These are phyloP conservation scores for Drosophila auraria DNA, from an alignment of 1,140 invertebrate genomes.

Conservation along the genomic window DNA sequence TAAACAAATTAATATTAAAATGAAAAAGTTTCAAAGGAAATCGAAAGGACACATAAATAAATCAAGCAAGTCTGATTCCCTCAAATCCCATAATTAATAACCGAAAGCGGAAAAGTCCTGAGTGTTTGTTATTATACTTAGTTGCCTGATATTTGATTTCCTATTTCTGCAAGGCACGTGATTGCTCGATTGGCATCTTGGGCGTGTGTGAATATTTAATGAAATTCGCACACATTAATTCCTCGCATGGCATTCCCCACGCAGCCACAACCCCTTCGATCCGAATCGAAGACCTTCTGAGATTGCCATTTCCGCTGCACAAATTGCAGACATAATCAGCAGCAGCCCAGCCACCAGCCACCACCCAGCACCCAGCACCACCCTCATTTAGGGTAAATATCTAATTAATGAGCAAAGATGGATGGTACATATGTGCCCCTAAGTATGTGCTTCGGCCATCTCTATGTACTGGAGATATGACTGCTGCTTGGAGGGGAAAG, in stretches of 20 bases:
- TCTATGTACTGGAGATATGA: conserved; percentile 6
- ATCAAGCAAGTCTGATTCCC: not conserved
- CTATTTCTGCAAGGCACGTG: conserved; percentile 17
- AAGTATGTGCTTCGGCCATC: conserved; percentile 29
- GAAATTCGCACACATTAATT: conserved; percentile 19
- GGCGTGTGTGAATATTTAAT: conserved; percentile 22
- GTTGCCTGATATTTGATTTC: not conserved
- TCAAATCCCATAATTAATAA: not conserved
- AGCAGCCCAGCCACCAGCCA: not conserved
- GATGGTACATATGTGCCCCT: conserved; percentile 17
- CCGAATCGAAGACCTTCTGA: conserved; percentile 25
- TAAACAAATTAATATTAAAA: not conserved
- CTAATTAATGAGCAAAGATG: conserved; percentile 51
- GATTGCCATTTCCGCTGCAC: conserved; percentile 32
- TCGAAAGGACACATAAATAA: not conserved
- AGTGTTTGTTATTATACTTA: not conserved
- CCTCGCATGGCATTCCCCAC: not conserved
- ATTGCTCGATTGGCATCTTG: conserved; percentile 4
- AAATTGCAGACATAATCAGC: conserved; percentile 33
- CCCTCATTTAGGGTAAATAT: conserved; percentile 52
- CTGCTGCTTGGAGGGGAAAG: not conserved
- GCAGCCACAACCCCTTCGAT: not conserved
- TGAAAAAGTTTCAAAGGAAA: not conserved
- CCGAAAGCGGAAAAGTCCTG: too few relatives aligned
- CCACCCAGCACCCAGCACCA: not conserved